phyloP scores from a whole-genome alignment of 2,113 vertebrate genomes.

The Penelope pileata region DNA sequence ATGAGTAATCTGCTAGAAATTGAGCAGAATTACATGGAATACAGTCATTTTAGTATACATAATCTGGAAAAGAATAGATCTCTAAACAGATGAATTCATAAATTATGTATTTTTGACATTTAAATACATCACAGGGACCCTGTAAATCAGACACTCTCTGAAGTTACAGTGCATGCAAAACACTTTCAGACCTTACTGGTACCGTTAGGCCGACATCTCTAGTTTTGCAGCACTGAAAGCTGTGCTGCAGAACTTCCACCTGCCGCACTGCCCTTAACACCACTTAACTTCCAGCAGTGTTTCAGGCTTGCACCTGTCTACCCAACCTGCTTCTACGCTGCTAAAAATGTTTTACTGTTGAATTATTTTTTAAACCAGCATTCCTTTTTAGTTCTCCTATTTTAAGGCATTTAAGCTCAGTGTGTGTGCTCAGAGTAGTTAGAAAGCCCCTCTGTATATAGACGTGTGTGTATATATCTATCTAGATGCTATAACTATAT shows the following conservation, averaged over 20 bases:
- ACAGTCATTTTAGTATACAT: neutral
- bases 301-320: neutral
- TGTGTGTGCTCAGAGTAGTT: neutral
- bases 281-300: neutral
- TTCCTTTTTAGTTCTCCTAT: neutral
- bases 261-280: fast-evolving
- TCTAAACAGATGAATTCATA: neutral
- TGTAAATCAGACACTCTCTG: neutral
- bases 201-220: neutral
- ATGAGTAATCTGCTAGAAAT: neutral
- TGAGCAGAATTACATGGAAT: neutral
- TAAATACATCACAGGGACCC: neutral
- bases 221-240: neutral
- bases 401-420: neutral
- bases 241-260: neutral
- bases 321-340: neutral
- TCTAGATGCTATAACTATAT: neutral
- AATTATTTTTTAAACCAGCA: neutral
- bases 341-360: neutral
- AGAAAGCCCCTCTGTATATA: neutral
- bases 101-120: neutral
- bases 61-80: neutral
- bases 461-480: neutral
- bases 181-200: neutral
- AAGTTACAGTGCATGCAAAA: neutral